These are phyloP conservation scores for Mormyrops boulengeri DNA, from an alignment of 2,797 vertebrate genomes.

Conservation along the genomic window DNA sequence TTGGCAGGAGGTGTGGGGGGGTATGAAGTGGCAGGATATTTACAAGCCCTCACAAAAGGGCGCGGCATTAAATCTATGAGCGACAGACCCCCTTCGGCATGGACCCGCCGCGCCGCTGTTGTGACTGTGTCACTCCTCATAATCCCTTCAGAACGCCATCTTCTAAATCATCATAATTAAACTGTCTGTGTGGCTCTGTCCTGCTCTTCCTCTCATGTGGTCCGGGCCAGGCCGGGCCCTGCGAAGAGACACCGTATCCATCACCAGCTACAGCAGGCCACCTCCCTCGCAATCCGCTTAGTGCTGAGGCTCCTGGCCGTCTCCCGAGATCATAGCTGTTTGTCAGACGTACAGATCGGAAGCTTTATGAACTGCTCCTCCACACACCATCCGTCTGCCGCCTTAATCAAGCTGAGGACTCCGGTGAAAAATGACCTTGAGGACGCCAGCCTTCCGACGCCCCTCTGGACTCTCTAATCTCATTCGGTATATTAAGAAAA, in stretches of 20 bases:
- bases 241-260: neutral
- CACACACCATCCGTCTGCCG: neutral
- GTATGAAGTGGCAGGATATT: neutral
- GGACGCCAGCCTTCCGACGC: neutral
- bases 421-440: neutral
- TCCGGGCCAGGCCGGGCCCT: neutral
- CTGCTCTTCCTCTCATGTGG: neutral
- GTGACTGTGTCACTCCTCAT: neutral
- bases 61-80: neutral
- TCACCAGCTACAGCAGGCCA: neutral
- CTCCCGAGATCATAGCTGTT: neutral
- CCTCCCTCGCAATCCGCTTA: neutral
- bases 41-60: constrained; percentile 8
- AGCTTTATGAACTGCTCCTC: neutral
- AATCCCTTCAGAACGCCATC: neutral
- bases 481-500: neutral
- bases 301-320: neutral
- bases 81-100: neutral
- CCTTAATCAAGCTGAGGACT: neutral
- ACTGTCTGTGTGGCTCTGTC: neutral
- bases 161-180: constrained; percentile 18
- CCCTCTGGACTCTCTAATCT: neutral
- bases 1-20: neutral
- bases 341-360: neutral
- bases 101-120: neutral